A percentile compares a stretch with the other conserved stretches of the same genome.
Conservation (phyloP, 2,888 invertebrate species). For the Lagria hirta region DNA sequence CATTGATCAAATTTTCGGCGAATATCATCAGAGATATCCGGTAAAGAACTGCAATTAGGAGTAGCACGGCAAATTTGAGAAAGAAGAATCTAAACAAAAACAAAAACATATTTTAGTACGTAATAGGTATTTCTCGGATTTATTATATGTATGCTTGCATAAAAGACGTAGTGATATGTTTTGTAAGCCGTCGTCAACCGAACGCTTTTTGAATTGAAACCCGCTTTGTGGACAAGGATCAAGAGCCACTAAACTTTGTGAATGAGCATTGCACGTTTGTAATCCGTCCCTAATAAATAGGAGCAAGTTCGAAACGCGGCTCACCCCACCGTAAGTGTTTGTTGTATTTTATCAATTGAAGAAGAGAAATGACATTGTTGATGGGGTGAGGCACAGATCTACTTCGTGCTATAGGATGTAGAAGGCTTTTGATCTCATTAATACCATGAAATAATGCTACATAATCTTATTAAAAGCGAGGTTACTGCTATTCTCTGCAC, state of each 20-base stretch:
- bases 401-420: constrained; percentile 59
- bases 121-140: constrained; percentile 42
- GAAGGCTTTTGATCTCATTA: constrained; percentile 75
- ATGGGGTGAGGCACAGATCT: constrained; percentile 39
- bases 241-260: constrained; percentile 37
- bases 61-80: constrained; percentile 80
- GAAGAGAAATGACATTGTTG: constrained; percentile 42
- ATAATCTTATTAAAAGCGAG: constrained; percentile 76
- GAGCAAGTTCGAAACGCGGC: constrained; percentile 27
- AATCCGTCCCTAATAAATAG: constrained; percentile 36
- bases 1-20: constrained; percentile 89
- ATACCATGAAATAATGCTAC: constrained; percentile 75
- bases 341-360: constrained; percentile 38
- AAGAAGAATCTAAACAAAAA: constrained; percentile 68
- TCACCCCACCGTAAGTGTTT: constrained; percentile 34
- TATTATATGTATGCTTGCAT: constrained; percentile 44
- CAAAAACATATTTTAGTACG: no score
- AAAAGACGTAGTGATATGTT: constrained; percentile 45
- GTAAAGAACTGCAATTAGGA: constrained; percentile 65
- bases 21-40: constrained; percentile 80
- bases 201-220: constrained; percentile 32
- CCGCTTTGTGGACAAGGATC: constrained; percentile 42
- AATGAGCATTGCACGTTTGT: constrained; percentile 37
- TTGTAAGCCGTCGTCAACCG: constrained; percentile 44
- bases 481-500: constrained; percentile 62